Percentiles rank a stretch among this genome's conserved stretches.
These are phyloP conservation scores for Crossocerus cetratus DNA, from an alignment of 2,888 invertebrate genomes.

Conservation along the genomic window DNA sequence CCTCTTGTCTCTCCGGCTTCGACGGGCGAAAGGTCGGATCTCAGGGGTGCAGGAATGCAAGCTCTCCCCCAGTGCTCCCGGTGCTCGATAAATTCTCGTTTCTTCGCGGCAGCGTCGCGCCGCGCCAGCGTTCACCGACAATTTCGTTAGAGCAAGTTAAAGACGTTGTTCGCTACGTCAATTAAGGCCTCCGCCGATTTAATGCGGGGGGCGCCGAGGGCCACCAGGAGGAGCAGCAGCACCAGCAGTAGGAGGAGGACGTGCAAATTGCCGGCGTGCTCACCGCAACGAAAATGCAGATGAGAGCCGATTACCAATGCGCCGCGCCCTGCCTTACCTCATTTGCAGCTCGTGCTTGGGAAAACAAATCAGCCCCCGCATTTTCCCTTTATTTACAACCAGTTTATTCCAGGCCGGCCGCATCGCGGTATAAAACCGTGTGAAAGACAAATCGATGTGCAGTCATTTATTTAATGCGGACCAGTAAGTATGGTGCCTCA, in stretches of 20 bases:
- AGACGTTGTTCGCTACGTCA: conserved; percentile 13
- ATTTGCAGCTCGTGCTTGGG: not conserved
- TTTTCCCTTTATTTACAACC: not conserved
- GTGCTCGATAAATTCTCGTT: conserved; percentile 16
- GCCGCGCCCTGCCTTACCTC: not conserved
- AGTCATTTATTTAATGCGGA: conserved; percentile 24
- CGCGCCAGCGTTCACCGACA: conserved; percentile 23
- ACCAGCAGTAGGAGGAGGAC: too few relatives aligned
- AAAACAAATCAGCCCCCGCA: conserved; percentile 1
- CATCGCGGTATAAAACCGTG: not conserved
- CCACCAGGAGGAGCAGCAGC: not conserved
- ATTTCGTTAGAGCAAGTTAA: conserved; percentile 34
- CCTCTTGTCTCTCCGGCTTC: conserved; percentile 34
- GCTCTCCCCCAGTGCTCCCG: not conserved
- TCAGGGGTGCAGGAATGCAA: conserved; percentile 25
- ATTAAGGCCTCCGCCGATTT: not conserved
- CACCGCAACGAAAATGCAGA: not conserved
- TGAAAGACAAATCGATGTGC: conserved; percentile 15
- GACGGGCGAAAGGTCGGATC: conserved; percentile 4
- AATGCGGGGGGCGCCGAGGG: not conserved
- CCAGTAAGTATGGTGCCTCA: not conserved
- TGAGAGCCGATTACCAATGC: not conserved
- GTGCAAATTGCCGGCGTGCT: not conserved
- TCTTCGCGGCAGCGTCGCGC: conserved; percentile 17
- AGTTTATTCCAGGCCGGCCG: not conserved